phyloP scores from a whole-genome alignment of 2,797 vertebrate species.

The Spinus pinus region DNA sequence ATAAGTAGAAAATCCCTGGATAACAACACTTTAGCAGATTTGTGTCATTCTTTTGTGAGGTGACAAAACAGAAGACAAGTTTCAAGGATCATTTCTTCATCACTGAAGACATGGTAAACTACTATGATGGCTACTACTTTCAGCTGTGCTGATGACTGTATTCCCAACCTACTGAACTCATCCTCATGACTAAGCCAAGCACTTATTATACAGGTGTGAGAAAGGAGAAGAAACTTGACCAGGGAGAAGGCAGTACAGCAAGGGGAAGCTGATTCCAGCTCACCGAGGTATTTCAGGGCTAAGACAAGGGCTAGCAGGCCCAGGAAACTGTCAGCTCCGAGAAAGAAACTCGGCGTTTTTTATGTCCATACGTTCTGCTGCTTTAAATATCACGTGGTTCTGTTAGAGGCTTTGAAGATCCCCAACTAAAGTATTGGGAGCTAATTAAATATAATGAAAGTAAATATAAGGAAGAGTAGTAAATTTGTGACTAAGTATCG shows the following conservation, averaged over 20 bases:
- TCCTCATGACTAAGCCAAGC: background rate
- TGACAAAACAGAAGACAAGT: background rate
- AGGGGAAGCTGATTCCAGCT: too few relatives aligned
- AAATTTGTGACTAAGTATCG: fast-evolving
- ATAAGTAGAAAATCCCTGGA: background rate
- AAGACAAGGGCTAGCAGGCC: background rate
- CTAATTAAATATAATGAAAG: background rate
- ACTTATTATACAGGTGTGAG: fast-evolving
- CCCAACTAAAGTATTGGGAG: fast-evolving
- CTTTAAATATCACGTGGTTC: fast-evolving
- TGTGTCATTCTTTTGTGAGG: background rate
- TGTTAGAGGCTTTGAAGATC: fast-evolving
- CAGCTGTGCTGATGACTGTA: background rate
- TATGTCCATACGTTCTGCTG: fast-evolving
- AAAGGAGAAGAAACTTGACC: background rate
- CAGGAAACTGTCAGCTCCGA: fast-evolving
- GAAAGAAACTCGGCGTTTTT: fast-evolving
- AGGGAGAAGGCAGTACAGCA: fast-evolving
- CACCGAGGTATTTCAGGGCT: background rate
- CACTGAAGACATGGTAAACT: background rate
- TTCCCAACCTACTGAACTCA: background rate
- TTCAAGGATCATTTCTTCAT: background rate
- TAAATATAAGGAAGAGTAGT: fast-evolving
- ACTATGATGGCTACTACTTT: background rate
- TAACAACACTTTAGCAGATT: background rate